phyloP scores from a whole-genome alignment of 2,113 vertebrate species.

The Tachysurus fulvidraco region DNA sequence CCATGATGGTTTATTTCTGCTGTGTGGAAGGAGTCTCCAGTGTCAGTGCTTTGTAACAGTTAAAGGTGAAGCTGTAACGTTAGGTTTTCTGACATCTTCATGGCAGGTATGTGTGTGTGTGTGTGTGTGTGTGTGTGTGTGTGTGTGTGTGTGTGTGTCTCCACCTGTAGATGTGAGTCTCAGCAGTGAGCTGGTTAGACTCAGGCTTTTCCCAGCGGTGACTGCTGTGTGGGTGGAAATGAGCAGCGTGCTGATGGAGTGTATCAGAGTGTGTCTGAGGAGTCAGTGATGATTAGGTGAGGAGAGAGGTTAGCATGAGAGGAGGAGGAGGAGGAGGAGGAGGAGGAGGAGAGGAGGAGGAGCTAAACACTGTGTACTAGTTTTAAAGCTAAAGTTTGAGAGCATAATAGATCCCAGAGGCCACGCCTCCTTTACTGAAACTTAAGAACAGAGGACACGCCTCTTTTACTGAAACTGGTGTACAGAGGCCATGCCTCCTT shows the following conservation, averaged over 20 bases:
- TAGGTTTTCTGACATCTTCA: too few relatives aligned
- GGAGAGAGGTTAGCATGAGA: background rate
- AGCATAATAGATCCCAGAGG: too few relatives aligned
- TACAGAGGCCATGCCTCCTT: too few relatives aligned
- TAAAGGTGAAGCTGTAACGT: too few relatives aligned
- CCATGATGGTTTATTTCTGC: too few relatives aligned
- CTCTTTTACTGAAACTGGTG: too few relatives aligned
- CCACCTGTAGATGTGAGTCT: background rate
- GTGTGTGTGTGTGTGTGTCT: too few relatives aligned
- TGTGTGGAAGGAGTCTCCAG: background rate
- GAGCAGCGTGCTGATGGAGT: background rate
- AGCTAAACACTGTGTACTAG: background rate
- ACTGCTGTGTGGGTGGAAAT: background rate
- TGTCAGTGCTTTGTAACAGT: background rate
- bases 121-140: slow-evolving; percentile 12
- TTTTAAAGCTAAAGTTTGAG: too few relatives aligned
- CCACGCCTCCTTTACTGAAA: too few relatives aligned
- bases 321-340: background rate
- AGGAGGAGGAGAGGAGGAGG: too few relatives aligned
- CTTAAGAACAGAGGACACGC: too few relatives aligned
- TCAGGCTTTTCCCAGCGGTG: background rate
- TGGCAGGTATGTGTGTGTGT: background rate
- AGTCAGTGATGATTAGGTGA: background rate
- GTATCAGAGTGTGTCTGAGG: background rate
- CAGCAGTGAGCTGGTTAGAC: background rate